Percentiles rank a stretch among this genome's conserved stretches.
phyloP scores from a whole-genome alignment of 2,888 invertebrate genomes.

The Sepiola atlantica region DNA sequence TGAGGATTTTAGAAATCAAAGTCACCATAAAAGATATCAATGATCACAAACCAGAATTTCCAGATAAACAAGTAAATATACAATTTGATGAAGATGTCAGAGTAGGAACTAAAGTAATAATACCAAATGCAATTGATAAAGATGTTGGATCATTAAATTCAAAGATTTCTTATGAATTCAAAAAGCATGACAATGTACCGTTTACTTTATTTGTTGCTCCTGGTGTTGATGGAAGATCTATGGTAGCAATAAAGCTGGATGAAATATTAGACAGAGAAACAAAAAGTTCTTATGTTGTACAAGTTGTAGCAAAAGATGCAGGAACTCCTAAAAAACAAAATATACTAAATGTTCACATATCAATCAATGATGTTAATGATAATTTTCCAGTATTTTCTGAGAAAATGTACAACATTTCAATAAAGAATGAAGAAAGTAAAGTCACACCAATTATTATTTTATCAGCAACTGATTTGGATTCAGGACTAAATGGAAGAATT shows the following conservation, averaged over 20 bases:
- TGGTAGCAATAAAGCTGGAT: neutral
- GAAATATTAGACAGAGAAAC: neutral
- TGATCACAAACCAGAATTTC: neutral
- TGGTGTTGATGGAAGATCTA: neutral
- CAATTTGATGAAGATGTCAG: neutral
- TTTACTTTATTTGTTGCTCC: neutral
- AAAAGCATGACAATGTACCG: neutral
- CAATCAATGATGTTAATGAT: neutral
- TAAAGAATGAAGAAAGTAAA: neutral
- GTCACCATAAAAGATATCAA: neutral
- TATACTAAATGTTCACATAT: neutral
- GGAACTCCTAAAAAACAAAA: neutral
- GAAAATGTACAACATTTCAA: neutral
- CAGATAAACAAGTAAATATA: neutral
- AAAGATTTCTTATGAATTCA: neutral
- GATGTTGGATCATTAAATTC: neutral
- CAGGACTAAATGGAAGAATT: neutral
- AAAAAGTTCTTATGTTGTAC: neutral
- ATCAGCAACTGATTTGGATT: constrained; percentile 9
- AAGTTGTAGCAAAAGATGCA: neutral
- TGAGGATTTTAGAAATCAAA: neutral
- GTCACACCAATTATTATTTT: neutral
- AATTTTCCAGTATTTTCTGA: neutral
- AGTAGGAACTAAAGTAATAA: neutral
- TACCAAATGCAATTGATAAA: neutral